Percentiles rank a stretch among this genome's conserved stretches.
phyloP scores from a whole-genome alignment of 2,797 vertebrate species.

The Danio albolineatus region DNA sequence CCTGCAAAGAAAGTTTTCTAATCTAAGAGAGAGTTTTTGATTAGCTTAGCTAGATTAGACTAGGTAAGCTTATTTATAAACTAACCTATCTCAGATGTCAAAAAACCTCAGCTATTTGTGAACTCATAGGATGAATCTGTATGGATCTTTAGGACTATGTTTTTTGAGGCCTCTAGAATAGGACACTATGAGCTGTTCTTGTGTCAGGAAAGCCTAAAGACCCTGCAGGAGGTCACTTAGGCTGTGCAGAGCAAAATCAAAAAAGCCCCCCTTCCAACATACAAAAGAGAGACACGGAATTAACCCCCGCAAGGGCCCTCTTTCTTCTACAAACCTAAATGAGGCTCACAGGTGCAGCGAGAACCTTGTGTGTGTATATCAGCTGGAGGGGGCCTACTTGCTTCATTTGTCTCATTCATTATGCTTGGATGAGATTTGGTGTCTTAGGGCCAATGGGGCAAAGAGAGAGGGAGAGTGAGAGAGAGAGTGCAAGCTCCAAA shows the following conservation, averaged over 20 bases:
- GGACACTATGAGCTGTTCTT: slow-evolving; percentile 66
- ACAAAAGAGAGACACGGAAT: slow-evolving; percentile 44
- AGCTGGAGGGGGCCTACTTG: slow-evolving; percentile 59
- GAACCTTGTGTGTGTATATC: slow-evolving; percentile 64
- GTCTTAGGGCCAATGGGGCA: neutral
- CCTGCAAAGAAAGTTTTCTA: neutral
- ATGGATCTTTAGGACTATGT: neutral
- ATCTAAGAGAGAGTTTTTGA: neutral
- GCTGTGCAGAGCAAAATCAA: slow-evolving; percentile 55
- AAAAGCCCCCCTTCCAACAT: slow-evolving; percentile 48
- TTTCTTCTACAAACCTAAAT: slow-evolving; percentile 56
- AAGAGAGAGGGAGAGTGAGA: neutral
- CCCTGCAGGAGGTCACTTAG: slow-evolving; percentile 71
- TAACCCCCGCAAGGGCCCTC: slow-evolving; percentile 47
- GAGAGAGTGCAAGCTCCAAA: neutral
- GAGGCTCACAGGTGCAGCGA: slow-evolving; percentile 76
- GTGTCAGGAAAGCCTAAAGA: slow-evolving; percentile 74
- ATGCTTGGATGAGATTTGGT: slow-evolving; percentile 75
- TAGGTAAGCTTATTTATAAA: neutral
- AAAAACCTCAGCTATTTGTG: neutral
- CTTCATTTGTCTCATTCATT: slow-evolving; percentile 79
- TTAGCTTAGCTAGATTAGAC: too few relatives aligned
- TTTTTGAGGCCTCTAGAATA: slow-evolving; percentile 67
- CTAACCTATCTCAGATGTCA: neutral
- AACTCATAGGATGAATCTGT: neutral